Evolutionary conservation across 2,888 invertebrate genomes (phyloP).

Genomic region (Hypselothyrea guttata): DNA sequence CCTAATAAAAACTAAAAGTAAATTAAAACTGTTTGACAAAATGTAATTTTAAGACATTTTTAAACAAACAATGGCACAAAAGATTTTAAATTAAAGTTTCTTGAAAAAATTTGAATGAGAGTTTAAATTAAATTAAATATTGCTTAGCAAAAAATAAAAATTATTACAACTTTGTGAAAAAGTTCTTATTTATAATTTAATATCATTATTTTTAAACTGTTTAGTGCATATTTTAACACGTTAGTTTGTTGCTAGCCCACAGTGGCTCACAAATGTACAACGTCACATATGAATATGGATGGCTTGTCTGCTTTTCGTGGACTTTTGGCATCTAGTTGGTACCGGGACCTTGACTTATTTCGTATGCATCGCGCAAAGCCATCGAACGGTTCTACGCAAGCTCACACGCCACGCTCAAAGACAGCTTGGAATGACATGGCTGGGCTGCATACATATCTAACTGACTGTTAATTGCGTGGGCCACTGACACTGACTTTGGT

Average conservation of each 20-base stretch:
- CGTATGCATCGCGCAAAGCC: constrained; percentile 61
- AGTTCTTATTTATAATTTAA: too few relatives aligned
- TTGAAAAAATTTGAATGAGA: too few relatives aligned
- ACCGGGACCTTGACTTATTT: constrained; percentile 70
- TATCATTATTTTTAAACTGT: too few relatives aligned
- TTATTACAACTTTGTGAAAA: too few relatives aligned
- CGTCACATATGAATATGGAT: constrained; percentile 35
- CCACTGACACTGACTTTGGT: constrained; percentile 48
- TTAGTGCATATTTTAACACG: too few relatives aligned
- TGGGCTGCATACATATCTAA: neutral
- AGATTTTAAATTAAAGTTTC: too few relatives aligned
- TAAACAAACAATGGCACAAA: too few relatives aligned
- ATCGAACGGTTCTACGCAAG: constrained; percentile 43
- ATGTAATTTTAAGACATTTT: too few relatives aligned
- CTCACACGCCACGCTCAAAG: constrained; percentile 23
- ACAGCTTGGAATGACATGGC: constrained; percentile 13
- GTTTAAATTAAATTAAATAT: too few relatives aligned
- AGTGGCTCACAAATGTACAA: constrained; percentile 12
- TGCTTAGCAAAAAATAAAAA: too few relatives aligned
- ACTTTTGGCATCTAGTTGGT: constrained; percentile 18
- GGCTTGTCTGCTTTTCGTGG: constrained; percentile 3
- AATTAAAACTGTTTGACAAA: too few relatives aligned
- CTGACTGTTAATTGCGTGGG: constrained; percentile 22
- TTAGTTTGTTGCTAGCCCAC: constrained; percentile 5
- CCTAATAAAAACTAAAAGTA: too few relatives aligned